phyloP scores from a whole-genome alignment of 1,140 invertebrate genomes.

The Caerostris darwini region DNA sequence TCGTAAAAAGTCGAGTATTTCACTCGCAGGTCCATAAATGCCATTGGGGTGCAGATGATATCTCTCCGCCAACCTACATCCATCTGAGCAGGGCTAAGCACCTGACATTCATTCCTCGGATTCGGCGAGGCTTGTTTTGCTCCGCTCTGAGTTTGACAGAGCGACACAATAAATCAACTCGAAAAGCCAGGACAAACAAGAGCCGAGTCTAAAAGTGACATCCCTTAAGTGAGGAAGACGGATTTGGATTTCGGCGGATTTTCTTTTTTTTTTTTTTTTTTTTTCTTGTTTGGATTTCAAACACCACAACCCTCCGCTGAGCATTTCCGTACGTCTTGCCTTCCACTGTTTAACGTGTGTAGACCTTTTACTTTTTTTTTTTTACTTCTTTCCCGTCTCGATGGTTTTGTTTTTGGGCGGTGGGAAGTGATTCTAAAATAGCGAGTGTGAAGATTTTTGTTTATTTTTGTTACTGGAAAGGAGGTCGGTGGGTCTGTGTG shows the following conservation, averaged over 20 bases:
- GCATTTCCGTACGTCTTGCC: too few relatives aligned
- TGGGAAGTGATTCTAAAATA: neutral
- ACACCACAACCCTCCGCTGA: neutral
- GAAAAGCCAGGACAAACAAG: slow-evolving; percentile 45
- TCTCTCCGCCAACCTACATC: neutral
- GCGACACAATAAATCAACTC: slow-evolving; percentile 29
- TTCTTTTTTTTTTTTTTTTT: too few relatives aligned
- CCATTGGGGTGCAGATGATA: neutral
- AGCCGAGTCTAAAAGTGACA: slow-evolving; percentile 20
- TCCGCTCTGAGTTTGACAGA: neutral
- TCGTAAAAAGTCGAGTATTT: neutral
- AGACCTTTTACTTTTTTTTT: too few relatives aligned
- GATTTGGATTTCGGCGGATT: neutral
- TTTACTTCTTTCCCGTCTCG: neutral
- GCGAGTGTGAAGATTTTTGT: neutral
- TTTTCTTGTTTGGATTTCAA: neutral
- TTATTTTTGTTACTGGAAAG: neutral
- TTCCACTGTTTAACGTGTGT: too few relatives aligned
- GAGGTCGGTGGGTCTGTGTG: slow-evolving; percentile 4
- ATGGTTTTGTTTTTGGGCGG: neutral
- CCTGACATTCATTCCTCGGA: neutral
- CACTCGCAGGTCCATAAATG: neutral
- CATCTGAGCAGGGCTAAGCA: neutral
- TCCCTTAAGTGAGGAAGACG: slow-evolving; percentile 52
- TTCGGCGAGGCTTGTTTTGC: neutral